These are phyloP conservation scores for Stigmatopora nigra DNA, from an alignment of 2,113 vertebrate species.

Conservation along the genomic window DNA sequence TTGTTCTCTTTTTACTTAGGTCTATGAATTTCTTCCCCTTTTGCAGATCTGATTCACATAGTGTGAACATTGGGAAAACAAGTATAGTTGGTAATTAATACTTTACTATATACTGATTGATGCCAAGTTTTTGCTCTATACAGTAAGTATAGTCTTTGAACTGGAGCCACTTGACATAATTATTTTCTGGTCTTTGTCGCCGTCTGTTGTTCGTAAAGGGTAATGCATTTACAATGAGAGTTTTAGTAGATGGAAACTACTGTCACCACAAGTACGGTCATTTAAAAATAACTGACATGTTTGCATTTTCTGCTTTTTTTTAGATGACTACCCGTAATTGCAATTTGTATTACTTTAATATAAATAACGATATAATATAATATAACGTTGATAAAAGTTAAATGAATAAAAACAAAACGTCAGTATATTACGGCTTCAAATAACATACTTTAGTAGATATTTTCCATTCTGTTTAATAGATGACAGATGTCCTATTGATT, in stretches of 20 bases:
- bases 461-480: too few species aligned
- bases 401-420: too few species aligned
- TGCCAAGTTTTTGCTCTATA: neutral
- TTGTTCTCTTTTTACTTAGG: neutral
- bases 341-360: too few species aligned
- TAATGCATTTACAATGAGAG: neutral
- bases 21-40: neutral
- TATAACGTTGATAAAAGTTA: too few species aligned
- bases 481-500: too few species aligned
- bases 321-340: too few species aligned
- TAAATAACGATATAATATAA: too few species aligned
- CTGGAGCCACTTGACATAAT: neutral
- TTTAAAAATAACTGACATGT: too few species aligned
- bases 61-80: neutral
- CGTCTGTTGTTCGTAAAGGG: conserved; percentile 52
- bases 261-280: too few species aligned
- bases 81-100: neutral
- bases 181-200: conserved; percentile 40
- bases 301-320: too few species aligned
- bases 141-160: neutral
- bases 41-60: neutral
- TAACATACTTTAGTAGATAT: too few species aligned
- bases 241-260: neutral
- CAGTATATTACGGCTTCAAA: too few species aligned
- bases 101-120: neutral